Percentiles rank a stretch among this genome's conserved stretches.
phyloP scores from a whole-genome alignment of 2,797 vertebrate genomes.

The Megaceryle alcyon region DNA sequence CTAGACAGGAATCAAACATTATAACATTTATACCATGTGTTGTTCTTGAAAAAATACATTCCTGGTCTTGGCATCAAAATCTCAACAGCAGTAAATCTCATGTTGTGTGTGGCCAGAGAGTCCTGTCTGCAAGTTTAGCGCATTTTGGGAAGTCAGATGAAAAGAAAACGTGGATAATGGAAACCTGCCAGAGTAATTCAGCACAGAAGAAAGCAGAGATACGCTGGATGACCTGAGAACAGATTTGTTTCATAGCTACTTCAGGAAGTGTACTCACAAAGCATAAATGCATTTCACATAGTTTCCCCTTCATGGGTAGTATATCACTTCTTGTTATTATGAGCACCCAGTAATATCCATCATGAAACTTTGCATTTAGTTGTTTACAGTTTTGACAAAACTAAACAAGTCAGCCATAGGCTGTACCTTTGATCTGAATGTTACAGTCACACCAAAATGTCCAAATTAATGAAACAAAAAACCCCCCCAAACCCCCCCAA shows the following conservation, averaged over 20 bases:
- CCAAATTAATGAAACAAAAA: not conserved
- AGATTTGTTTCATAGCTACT: not conserved
- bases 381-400: not conserved
- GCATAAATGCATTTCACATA: not conserved
- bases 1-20: not conserved
- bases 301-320: not conserved
- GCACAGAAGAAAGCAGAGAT: not conserved
- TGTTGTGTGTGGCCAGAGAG: not conserved
- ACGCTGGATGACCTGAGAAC: not conserved
- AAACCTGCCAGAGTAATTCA: not conserved
- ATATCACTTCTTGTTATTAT: not conserved
- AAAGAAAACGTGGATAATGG: not conserved
- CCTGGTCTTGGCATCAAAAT: conserved; percentile 11
- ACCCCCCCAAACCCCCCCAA: no score
- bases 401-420: not conserved
- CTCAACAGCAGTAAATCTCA: not conserved
- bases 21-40: not conserved
- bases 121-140: not conserved
- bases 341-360: not conserved
- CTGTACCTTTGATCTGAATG: not conserved
- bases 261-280: not conserved
- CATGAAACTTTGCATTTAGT: not conserved
- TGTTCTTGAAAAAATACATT: conserved; percentile 28
- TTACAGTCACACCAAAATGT: not conserved
- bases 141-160: conserved; percentile 17